Evolutionary conservation across 2,888 invertebrate genomes (phyloP), one percentile per base, ranked within the genome.

Genomic region (Apodemia zela): DNA sequence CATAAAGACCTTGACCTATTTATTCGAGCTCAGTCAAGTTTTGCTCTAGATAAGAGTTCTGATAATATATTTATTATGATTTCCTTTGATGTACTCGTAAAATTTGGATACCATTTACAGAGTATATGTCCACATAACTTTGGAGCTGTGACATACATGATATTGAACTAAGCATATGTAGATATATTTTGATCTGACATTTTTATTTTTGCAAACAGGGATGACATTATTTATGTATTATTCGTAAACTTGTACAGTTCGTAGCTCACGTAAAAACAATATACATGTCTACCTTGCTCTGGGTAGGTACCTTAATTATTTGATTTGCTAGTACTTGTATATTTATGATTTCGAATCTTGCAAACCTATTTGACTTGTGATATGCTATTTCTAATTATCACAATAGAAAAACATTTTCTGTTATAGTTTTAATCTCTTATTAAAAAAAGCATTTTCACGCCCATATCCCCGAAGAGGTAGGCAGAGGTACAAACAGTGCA

Each of bases 1-100:
- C 54, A 54, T 1, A 21, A 29, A 54, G 29, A 25, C 82, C 85
- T 71, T 87, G 87, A 87, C 88, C 85, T 70, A 83, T 76, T 80
- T 87, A 67, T 72, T 66, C 69, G 66, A 78, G 77, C 80, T 59
- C 25, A 62, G 47, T 29, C 42, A 59, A 49, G 29, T 63, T 59
- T 54, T n/a, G 35, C 21, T 38, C 33, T 47, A 63, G 47, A 63
- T 63, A 47, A 59, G 59, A 57, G 15, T 57, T 57, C 54, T 11
- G 54, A 29, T 57, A 57, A 25, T 57, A 57, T 57, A 54, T 54
- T 57, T 57, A 57, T 57, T 57, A 57, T 57, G 25, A 57, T 57
- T 57, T 25, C 25, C 29, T 15, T 57, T 57, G 54, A 57, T 57
- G 54, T 57, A 57, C 54, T 29, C 54, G 29, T 57, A 25, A 57